Evolutionary conservation across 1,140 invertebrate species (phyloP).

Genomic region (Littorina saxatilis): DNA sequence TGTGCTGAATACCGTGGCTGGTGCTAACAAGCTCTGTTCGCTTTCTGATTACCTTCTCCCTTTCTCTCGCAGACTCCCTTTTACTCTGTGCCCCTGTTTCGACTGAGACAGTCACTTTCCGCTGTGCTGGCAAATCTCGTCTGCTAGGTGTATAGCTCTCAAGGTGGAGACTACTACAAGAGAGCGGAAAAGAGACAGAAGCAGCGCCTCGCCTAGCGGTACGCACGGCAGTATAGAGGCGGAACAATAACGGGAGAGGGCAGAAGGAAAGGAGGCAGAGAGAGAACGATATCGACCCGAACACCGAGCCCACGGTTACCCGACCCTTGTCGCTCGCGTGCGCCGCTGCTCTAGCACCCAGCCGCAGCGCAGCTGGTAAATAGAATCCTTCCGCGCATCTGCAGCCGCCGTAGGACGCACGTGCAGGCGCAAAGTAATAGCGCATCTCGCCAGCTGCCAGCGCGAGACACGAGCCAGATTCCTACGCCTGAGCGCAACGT

Average conservation of each 20-base stretch:
- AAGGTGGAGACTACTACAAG: background rate
- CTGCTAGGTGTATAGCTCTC: too few species aligned
- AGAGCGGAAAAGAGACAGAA: background rate
- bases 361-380: slow-evolving; percentile 29
- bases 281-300: slow-evolving; percentile 1
- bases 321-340: background rate
- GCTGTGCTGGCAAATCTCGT: too few species aligned
- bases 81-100: too few species aligned
- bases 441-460: background rate
- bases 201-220: background rate
- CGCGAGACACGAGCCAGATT: background rate
- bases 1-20: too few species aligned
- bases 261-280: background rate
- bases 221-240: background rate
- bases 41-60: too few species aligned
- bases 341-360: background rate
- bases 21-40: too few species aligned
- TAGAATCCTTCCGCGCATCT: slow-evolving; percentile 20
- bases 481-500: background rate
- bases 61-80: too few species aligned
- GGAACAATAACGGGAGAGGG: background rate
- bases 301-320: background rate
- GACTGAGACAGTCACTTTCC: too few species aligned
- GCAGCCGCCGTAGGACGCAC: background rate
- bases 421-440: slow-evolving; percentile 25